Conservation (phyloP, 2,113 vertebrate genomes). For the Silurus asotus region DNA sequence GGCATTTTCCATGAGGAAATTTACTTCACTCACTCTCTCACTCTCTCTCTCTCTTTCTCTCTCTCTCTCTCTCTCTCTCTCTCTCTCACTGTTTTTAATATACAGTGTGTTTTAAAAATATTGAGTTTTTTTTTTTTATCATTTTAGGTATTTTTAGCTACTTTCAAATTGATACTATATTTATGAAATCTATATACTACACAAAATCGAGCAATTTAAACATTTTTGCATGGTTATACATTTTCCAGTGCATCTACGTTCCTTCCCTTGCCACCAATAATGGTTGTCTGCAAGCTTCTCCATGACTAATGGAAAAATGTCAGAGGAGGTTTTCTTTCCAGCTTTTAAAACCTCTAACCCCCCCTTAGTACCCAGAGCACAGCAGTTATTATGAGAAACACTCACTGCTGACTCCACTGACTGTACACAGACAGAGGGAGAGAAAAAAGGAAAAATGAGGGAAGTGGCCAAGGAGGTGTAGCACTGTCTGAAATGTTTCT, state of each 20-base stretch:
- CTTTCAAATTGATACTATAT: background rate
- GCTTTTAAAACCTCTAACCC: conserved; percentile 40
- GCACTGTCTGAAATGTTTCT: background rate
- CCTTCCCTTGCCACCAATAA: conserved; percentile 21
- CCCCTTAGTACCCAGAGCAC: conserved; percentile 15
- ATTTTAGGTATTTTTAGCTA: background rate
- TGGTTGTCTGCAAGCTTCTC: conserved; percentile 36
- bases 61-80: background rate
- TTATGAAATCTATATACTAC: background rate
- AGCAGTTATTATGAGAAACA: conserved; percentile 43
- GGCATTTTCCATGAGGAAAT: too few relatives aligned
- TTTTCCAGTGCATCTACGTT: conserved; percentile 17
- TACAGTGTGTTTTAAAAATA: background rate
- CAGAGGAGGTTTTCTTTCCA: conserved; percentile 39
- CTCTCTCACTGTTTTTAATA: background rate
- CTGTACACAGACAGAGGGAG: conserved; percentile 25
- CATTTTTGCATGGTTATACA: background rate
- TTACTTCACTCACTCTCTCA: too few relatives aligned
- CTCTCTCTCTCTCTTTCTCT: background rate
- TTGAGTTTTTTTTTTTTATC: background rate
- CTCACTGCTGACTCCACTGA: conserved; percentile 31
- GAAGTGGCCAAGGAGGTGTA: conserved; percentile 1
- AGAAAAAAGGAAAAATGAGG: background rate
- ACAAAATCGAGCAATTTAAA: background rate
- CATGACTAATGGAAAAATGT: conserved; percentile 50